Evolutionary conservation across 1,140 invertebrate species (phyloP).

Genomic region (Chironomus striatipennis): DNA sequence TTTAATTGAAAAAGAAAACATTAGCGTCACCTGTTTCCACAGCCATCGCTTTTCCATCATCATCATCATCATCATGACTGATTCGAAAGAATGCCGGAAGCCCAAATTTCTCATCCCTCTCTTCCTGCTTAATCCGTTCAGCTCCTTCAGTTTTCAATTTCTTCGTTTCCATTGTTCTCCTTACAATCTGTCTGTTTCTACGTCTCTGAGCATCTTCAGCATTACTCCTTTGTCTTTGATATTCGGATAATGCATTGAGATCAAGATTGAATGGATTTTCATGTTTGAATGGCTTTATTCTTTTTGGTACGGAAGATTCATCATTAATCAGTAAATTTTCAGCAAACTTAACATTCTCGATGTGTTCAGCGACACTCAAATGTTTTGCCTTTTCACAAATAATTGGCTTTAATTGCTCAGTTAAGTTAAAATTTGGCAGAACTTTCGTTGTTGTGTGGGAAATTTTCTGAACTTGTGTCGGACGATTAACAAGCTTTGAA

Average conservation of each 20-base stretch:
- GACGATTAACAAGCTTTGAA: not conserved
- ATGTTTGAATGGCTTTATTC: not conserved
- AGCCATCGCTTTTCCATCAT: not conserved
- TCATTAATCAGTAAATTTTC: not conserved
- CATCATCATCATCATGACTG: not conserved
- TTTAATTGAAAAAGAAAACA: not conserved
- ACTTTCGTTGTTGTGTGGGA: not conserved
- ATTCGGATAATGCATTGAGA: not conserved
- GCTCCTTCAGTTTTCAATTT: not conserved
- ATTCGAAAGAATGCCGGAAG: conserved; percentile 6
- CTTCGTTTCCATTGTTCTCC: conserved; percentile 5
- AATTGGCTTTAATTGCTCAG: not conserved
- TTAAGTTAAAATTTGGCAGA: not conserved
- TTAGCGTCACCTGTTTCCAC: not conserved
- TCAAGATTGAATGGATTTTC: conserved; percentile 12
- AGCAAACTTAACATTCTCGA: not conserved
- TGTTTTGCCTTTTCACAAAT: not conserved
- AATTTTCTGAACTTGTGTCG: not conserved
- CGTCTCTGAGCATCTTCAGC: not conserved
- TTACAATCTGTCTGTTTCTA: not conserved
- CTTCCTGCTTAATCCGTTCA: not conserved
- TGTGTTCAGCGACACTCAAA: not conserved
- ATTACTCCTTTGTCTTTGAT: not conserved
- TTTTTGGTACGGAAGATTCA: not conserved
- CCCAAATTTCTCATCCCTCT: not conserved